Evolutionary conservation across 2,797 vertebrate genomes (phyloP).

Genomic region (Poeciliopsis presidionis): DNA sequence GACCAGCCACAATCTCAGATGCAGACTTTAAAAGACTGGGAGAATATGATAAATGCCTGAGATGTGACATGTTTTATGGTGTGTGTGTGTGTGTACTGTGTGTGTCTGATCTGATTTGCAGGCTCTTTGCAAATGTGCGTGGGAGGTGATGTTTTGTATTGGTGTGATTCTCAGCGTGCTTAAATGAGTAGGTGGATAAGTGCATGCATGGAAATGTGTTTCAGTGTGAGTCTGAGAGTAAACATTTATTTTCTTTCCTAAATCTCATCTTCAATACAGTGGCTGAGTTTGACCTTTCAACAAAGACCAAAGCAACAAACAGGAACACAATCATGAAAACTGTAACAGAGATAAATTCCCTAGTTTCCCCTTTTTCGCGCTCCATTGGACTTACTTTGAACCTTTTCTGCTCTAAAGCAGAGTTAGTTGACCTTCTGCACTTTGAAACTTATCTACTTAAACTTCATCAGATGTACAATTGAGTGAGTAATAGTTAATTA

Average conservation of each 20-base stretch:
- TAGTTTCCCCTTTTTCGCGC: constrained; percentile 25
- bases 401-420: constrained; percentile 25
- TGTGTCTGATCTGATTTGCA: constrained; percentile 24
- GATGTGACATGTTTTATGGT: constrained; percentile 17
- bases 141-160: constrained; percentile 49
- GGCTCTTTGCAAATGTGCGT: constrained; percentile 47
- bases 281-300: constrained; percentile 66
- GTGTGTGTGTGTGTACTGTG: constrained; percentile 4
- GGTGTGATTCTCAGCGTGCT: constrained; percentile 34
- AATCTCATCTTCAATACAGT: constrained; percentile 44
- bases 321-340: constrained; percentile 49
- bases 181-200: constrained; percentile 54
- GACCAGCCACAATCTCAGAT: constrained; percentile 38
- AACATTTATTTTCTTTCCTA: constrained; percentile 48
- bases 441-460: constrained; percentile 35
- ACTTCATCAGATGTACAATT: constrained; percentile 49
- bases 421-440: constrained; percentile 52
- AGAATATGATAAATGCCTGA: constrained; percentile 32
- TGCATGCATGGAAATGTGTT: constrained; percentile 63
- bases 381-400: constrained; percentile 25
- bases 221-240: constrained; percentile 40
- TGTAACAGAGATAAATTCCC: constrained; percentile 55
- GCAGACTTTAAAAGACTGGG: constrained; percentile 44
- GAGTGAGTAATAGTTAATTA: constrained; percentile 50
- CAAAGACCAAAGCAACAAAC: constrained; percentile 44